These are phyloP conservation scores for Druon quercuslanigerum DNA, from an alignment of 1,140 invertebrate genomes.

Conservation along the genomic window DNA sequence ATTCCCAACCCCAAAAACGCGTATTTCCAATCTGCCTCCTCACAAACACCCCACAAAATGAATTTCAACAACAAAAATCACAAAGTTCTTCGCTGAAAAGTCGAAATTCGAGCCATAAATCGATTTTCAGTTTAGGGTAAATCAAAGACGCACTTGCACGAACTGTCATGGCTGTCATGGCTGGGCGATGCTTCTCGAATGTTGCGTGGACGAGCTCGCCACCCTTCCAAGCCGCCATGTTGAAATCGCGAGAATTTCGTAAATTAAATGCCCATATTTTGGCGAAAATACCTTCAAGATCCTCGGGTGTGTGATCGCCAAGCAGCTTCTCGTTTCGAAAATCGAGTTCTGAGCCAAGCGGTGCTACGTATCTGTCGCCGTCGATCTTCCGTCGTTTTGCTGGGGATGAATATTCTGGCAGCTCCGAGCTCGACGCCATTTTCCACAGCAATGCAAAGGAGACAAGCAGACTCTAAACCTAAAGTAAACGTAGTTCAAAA, in stretches of 20 bases:
- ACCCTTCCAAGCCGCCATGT: conserved; percentile 63
- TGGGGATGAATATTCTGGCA: conserved; percentile 73
- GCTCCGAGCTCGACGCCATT: conserved; percentile 76
- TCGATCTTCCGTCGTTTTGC: conserved; percentile 74
- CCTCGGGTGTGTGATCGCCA: conserved; percentile 58
- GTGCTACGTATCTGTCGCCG: conserved; percentile 56
- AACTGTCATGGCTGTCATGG: conserved; percentile 63
- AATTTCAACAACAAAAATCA: neutral
- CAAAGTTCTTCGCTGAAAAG: neutral
- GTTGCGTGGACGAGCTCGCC: conserved; percentile 35
- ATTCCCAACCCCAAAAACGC: conserved; percentile 32
- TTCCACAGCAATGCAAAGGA: conserved; percentile 71
- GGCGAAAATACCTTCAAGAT: conserved; percentile 69
- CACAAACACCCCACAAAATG: conserved; percentile 24
- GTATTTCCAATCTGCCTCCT: neutral
- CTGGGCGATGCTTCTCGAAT: conserved; percentile 32
- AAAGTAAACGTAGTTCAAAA: neutral
- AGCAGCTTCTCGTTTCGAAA: conserved; percentile 57
- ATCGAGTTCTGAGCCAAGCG: conserved; percentile 59
- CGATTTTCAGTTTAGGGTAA: neutral
- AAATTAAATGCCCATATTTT: conserved; percentile 61
- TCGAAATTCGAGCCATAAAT: neutral
- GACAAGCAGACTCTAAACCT: neutral
- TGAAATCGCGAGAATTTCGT: conserved; percentile 59
- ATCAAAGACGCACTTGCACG: conserved; percentile 32